Evolutionary conservation across 2,113 vertebrate genomes (phyloP).

Genomic region (Pangasianodon hypophthalmus): DNA sequence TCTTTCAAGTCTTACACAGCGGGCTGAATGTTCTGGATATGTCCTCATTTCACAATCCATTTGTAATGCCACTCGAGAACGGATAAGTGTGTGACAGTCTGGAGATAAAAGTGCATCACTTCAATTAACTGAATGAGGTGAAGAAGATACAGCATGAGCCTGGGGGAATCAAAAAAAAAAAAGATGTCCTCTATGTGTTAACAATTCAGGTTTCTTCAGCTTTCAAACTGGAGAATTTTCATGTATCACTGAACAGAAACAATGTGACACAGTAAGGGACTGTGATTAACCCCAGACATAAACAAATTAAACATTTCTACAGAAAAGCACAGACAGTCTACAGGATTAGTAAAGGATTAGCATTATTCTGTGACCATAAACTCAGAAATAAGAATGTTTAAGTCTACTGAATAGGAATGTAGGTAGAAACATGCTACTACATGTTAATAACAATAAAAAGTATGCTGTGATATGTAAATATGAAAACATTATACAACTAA

Average conservation of each 20-base stretch:
- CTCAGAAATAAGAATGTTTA: neutral
- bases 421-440: neutral
- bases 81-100: neutral
- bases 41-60: neutral
- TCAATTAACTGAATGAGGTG: slow-evolving; percentile 6
- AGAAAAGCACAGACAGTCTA: neutral
- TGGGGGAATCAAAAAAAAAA: neutral
- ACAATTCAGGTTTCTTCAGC: neutral
- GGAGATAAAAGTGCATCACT: slow-evolving; percentile 20
- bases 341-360: neutral
- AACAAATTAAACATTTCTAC: neutral
- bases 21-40: neutral
- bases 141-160: neutral
- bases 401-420: neutral
- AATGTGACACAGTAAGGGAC: neutral
- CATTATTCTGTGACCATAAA: neutral
- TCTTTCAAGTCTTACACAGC: neutral
- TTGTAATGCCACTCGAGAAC: neutral
- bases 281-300: neutral
- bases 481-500: neutral
- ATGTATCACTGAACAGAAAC: neutral
- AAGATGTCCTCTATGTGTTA: neutral
- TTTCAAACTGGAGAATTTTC: neutral
- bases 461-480: neutral
- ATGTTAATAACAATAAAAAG: neutral